Evolutionary conservation across 2,113 vertebrate species (phyloP).

Genomic region (Anarhynchus alexandrinus): DNA sequence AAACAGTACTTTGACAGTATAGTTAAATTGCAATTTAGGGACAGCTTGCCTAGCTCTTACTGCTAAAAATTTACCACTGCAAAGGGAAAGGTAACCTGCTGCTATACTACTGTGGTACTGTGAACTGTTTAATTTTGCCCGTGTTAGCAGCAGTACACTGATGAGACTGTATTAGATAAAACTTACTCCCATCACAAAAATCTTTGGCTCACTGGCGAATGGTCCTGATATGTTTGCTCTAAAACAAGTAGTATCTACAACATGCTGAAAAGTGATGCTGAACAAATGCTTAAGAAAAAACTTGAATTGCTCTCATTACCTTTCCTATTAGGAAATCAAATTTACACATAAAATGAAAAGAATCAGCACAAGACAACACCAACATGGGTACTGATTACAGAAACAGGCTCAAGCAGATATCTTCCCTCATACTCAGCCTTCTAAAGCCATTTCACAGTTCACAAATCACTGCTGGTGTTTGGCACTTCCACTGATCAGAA

Average conservation of each 20-base stretch:
- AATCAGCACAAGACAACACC: neutral
- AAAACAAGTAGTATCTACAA: neutral
- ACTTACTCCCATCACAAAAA: neutral
- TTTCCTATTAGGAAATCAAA: neutral
- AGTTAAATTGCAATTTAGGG: neutral
- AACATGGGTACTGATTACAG: neutral
- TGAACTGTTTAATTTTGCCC: neutral
- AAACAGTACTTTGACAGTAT: neutral
- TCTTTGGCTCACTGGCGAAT: neutral
- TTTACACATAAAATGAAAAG: neutral
- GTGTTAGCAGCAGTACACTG: neutral
- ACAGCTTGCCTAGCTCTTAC: neutral
- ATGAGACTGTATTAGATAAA: neutral
- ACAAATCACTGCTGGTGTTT: neutral
- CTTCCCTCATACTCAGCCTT: neutral
- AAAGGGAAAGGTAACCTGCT: neutral
- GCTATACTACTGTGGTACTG: neutral
- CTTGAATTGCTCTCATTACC: neutral
- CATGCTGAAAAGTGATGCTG: neutral
- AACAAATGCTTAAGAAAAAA: neutral
- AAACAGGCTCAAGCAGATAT: neutral
- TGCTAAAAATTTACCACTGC: neutral
- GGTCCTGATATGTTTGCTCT: neutral
- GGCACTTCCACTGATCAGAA: neutral
- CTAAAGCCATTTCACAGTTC: neutral